Conservation (phyloP, 2,797 vertebrate genomes). For the Pantherophis alleghaniensis region DNA sequence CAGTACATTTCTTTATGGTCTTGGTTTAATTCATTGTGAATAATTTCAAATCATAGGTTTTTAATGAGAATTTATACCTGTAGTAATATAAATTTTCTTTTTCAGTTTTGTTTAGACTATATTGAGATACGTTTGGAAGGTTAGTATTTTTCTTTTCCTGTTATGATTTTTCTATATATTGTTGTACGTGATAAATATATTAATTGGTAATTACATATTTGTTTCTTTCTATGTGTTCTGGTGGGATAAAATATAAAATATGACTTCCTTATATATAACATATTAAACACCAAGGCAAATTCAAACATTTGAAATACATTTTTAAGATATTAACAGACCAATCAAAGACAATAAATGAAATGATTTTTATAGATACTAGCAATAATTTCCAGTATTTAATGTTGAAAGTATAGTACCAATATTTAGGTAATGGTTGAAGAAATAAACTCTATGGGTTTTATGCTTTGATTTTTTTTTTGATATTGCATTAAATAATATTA, state of each 20-base stretch:
- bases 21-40: not conserved
- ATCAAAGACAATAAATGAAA: not conserved
- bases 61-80: not conserved
- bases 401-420: not conserved
- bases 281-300: not conserved
- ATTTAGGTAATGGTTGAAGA: not conserved
- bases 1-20: not conserved
- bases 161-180: not conserved
- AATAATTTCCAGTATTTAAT: not conserved
- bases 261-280: not conserved
- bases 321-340: not conserved
- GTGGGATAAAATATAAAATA: not conserved
- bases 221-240: not conserved
- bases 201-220: not conserved
- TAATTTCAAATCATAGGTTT: not conserved
- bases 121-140: constrained; percentile 91
- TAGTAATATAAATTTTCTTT: constrained; percentile 25
- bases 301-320: not conserved
- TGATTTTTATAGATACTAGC: not conserved
- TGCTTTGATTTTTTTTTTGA: not conserved
- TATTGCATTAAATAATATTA: not conserved
- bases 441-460: not conserved
- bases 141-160: constrained; percentile 62
- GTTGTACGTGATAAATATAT: not conserved
- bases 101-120: constrained; percentile 87